A percentile compares a stretch with the other conserved stretches of the same genome.
phyloP scores from a whole-genome alignment of 2,888 invertebrate genomes.

The Caenorhabditis afra region DNA sequence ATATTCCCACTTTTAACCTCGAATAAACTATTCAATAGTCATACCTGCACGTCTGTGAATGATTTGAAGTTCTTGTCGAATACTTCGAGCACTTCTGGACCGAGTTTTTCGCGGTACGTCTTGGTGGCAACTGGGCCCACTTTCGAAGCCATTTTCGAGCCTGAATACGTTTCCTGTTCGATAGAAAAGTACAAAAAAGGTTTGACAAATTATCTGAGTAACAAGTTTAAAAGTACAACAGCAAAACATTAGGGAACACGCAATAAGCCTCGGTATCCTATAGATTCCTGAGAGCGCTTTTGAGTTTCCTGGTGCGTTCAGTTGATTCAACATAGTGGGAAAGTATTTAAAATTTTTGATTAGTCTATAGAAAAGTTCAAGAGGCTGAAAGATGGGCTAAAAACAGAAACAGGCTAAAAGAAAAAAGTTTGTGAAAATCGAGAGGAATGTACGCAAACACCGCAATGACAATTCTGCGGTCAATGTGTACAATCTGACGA shows the following conservation, averaged over 20 bases:
- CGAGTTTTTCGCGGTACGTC: constrained; percentile 60
- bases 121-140: constrained; percentile 47
- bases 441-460: constrained; percentile 43
- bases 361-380: too few relatives aligned
- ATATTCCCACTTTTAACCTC: background rate
- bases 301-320: too few relatives aligned
- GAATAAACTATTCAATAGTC: constrained; percentile 19
- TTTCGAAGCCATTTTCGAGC: constrained; percentile 48
- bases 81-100: constrained; percentile 64
- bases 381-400: background rate
- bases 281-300: too few relatives aligned
- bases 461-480: constrained; percentile 5
- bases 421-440: constrained; percentile 6
- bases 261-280: too few relatives aligned
- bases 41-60: constrained; percentile 71
- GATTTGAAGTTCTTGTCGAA: constrained; percentile 65
- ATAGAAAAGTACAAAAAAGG: background rate
- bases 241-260: too few relatives aligned
- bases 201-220: too few relatives aligned
- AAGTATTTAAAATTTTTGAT: too few relatives aligned
- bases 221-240: background rate
- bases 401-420: constrained; percentile 16
- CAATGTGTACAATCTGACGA: constrained; percentile 26
- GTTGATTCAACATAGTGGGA: too few relatives aligned
- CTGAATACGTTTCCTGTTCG: too few relatives aligned